phyloP scores from a whole-genome alignment of 1,140 invertebrate species.

The Zaprionus taronus region DNA sequence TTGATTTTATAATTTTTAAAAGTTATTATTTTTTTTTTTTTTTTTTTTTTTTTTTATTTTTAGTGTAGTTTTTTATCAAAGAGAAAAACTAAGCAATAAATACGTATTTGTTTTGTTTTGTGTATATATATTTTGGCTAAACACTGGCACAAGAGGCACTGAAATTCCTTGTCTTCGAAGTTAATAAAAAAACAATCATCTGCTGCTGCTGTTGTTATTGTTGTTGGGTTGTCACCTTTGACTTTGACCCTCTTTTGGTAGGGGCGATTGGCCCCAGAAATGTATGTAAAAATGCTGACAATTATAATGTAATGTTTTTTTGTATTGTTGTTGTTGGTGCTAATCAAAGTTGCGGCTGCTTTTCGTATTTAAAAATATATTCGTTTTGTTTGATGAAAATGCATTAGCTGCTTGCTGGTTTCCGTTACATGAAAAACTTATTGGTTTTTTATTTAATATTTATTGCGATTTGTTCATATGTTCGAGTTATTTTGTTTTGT shows the following conservation, averaged over 20 bases:
- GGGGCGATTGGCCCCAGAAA: conserved; percentile 37
- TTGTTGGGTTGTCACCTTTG: conserved; percentile 44
- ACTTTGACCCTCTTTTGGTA: conserved; percentile 44
- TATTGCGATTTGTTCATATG: conserved; percentile 56
- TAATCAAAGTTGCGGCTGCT: conserved; percentile 42
- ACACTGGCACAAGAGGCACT: conserved; percentile 83
- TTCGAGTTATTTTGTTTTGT: conserved; percentile 56
- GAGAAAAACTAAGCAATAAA: conserved; percentile 82
- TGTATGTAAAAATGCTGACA: conserved; percentile 73
- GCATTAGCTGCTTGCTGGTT: conserved; percentile 69
- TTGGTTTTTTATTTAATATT: conserved; percentile 43
- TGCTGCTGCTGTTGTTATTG: conserved; percentile 53
- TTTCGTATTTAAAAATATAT: conserved; percentile 43
- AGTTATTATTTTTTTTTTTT: conserved; percentile 30
- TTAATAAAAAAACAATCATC: conserved; percentile 71
- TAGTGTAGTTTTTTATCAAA: conserved; percentile 73
- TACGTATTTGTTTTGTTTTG: conserved; percentile 79
- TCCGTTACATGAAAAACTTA: conserved; percentile 45
- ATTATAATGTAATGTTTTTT: conserved; percentile 65
- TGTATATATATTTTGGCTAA: conserved; percentile 83
- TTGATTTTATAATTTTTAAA: conserved; percentile 26
- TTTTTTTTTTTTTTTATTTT: conserved; percentile 49
- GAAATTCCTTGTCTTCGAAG: conserved; percentile 83
- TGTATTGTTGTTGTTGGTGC: conserved; percentile 42
- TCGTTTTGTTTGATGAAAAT: conserved; percentile 70